A percentile compares a stretch with the other conserved stretches of the same genome.
Conservation (phyloP, 2,888 invertebrate genomes). For the Atrina japonica region DNA sequence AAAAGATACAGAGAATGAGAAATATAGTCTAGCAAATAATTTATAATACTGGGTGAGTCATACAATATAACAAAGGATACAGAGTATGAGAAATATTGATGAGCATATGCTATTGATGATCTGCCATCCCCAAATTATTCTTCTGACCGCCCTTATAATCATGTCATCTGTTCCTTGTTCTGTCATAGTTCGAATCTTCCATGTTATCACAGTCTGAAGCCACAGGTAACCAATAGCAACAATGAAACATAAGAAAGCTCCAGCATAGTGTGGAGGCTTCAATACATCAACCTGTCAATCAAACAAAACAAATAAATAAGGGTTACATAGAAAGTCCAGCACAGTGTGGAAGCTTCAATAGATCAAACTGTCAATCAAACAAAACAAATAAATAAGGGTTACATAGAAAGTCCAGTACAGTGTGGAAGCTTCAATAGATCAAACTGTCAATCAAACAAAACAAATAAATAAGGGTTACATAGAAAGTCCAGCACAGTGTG, state of each 20-base stretch:
- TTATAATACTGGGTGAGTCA: too few species aligned
- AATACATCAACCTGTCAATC: conserved; percentile 45
- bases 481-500: conserved; percentile 58
- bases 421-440: conserved; percentile 54
- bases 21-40: too few species aligned
- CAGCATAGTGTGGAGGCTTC: conserved; percentile 57
- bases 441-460: conserved; percentile 33
- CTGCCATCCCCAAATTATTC: conserved; percentile 47
- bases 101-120: conserved; percentile 49
- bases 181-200: conserved; percentile 37
- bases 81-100: conserved; percentile 51
- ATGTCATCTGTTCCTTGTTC: conserved; percentile 15
- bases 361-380: conserved; percentile 38
- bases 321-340: conserved; percentile 56
- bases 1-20: too few species aligned
- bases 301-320: conserved; percentile 2
- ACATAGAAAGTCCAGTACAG: conserved; percentile 57
- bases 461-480: conserved; percentile 35
- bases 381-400: conserved; percentile 2
- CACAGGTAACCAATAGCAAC: conserved; percentile 57
- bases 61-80: too few species aligned
- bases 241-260: conserved; percentile 57
- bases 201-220: conserved; percentile 55
- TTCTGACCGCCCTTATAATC: conserved; percentile 25
- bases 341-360: conserved; percentile 57